Evolutionary conservation across 2,113 vertebrate species (phyloP).

Genomic region (Forbesichthys agassizii): DNA sequence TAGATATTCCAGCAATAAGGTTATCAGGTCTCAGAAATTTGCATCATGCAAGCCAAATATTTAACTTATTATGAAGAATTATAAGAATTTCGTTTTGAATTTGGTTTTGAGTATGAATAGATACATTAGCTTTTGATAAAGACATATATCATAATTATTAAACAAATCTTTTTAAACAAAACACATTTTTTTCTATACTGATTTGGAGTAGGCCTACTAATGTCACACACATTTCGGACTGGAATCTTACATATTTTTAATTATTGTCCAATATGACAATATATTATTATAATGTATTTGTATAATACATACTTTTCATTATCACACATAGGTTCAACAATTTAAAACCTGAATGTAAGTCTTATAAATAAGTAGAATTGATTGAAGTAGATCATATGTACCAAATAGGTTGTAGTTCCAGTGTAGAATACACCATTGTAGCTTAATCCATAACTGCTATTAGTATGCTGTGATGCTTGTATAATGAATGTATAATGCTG

Average conservation of each 20-base stretch:
- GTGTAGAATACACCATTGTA: neutral
- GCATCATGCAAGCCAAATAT: neutral
- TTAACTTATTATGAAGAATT: too few relatives aligned
- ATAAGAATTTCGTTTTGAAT: too few relatives aligned
- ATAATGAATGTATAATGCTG: conserved; percentile 26
- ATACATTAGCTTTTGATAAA: neutral
- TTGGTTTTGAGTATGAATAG: too few relatives aligned
- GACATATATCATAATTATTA: too few relatives aligned
- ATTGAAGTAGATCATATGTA: conserved; percentile 16
- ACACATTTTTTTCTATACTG: neutral
- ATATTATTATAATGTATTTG: neutral
- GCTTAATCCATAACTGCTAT: conserved; percentile 4
- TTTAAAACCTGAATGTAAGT: conserved; percentile 57
- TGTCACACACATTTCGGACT: neutral
- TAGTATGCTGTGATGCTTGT: conserved; percentile 15
- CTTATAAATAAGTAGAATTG: conserved; percentile 19
- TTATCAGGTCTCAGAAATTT: conserved; percentile 12
- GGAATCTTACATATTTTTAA: neutral
- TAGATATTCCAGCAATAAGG: conserved; percentile 14
- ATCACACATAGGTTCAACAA: conserved; percentile 37
- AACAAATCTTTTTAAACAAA: too few relatives aligned
- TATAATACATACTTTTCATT: conserved; percentile 34
- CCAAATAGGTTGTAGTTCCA: conserved; percentile 4
- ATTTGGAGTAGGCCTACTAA: neutral
- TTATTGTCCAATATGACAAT: neutral